phyloP scores from a whole-genome alignment of 2,888 invertebrate genomes.

The Nephrotoma guestfalica region DNA sequence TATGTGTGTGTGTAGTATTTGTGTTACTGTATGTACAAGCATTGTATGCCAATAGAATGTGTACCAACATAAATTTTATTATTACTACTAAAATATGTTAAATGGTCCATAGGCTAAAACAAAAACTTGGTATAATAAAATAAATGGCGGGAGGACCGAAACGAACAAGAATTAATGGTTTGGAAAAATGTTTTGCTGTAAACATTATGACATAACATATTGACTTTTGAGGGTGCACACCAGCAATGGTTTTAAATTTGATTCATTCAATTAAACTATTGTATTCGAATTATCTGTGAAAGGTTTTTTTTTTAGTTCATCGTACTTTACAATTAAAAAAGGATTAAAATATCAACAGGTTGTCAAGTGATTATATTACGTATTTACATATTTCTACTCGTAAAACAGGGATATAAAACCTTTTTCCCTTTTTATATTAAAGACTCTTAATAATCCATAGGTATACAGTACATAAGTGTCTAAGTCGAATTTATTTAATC shows the following conservation, averaged over 20 bases:
- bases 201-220: not conserved
- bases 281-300: not conserved
- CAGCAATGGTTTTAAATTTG: not conserved
- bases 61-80: not conserved
- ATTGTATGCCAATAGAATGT: not conserved
- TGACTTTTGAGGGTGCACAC: not conserved
- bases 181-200: not conserved
- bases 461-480: no score
- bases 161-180: not conserved
- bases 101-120: not conserved
- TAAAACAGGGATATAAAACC: no score
- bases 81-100: not conserved
- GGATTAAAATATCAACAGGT: no score
- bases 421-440: no score
- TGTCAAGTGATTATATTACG: no score
- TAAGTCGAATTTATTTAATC: no score
- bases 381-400: no score
- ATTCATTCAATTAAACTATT: not conserved
- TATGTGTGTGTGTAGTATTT: no score
- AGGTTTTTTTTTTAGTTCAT: not conserved
- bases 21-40: no score
- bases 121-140: not conserved
- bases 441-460: no score
- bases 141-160: not conserved
- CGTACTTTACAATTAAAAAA: no score